phyloP scores from a whole-genome alignment of 2,797 vertebrate genomes.

The Gymnodraco acuticeps region DNA sequence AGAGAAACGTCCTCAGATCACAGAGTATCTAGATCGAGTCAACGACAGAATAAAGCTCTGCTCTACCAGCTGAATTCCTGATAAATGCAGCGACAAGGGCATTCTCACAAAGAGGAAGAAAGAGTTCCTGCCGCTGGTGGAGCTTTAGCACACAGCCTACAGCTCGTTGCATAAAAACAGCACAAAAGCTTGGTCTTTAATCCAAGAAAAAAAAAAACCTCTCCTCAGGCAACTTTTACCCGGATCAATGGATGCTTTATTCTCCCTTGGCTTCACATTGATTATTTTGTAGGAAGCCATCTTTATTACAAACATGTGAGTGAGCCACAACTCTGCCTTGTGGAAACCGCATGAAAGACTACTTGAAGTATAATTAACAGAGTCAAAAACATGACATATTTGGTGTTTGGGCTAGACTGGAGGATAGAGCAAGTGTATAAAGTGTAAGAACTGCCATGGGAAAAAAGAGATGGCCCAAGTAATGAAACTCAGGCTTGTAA shows the following conservation, averaged over 20 bases:
- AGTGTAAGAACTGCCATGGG: slow-evolving; percentile 18
- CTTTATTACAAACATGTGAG: slow-evolving; percentile 46
- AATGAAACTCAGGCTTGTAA: slow-evolving; percentile 48
- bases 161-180: slow-evolving; percentile 22
- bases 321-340: slow-evolving; percentile 23
- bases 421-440: background rate
- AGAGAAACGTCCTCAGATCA: slow-evolving; percentile 3
- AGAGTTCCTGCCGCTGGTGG: background rate
- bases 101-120: background rate
- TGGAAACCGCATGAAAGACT: slow-evolving; percentile 1
- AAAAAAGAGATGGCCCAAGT: slow-evolving; percentile 21
- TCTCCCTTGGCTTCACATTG: slow-evolving; percentile 30
- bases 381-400: background rate
- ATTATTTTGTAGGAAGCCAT: slow-evolving; percentile 16
- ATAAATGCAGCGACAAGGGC: background rate
- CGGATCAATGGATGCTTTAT: slow-evolving; percentile 66
- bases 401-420: background rate
- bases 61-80: background rate
- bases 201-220: background rate
- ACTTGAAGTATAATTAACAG: background rate
- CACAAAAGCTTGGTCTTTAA: slow-evolving; percentile 24
- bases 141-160: background rate
- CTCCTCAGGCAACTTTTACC: slow-evolving; percentile 29
- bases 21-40: background rate
- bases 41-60: background rate